These are phyloP conservation scores for Nomia melanderi DNA, from an alignment of 1,140 invertebrate species.

Conservation along the genomic window DNA sequence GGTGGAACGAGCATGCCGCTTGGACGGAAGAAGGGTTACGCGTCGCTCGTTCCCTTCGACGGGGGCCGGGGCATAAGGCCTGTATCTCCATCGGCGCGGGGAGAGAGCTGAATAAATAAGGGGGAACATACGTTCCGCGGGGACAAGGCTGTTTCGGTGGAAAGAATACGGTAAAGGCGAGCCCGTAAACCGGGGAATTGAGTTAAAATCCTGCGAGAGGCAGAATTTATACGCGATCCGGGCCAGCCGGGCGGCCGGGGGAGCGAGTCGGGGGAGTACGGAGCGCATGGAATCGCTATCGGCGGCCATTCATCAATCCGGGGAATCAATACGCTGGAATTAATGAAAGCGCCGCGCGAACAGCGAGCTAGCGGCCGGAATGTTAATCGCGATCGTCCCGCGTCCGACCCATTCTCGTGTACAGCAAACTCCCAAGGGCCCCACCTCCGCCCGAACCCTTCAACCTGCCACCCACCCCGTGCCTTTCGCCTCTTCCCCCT, in stretches of 20 bases:
- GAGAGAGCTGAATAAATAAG: slow-evolving; percentile 7
- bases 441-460: slow-evolving; percentile 55
- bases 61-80: slow-evolving; percentile 17
- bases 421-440: slow-evolving; percentile 78
- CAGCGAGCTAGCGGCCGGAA: slow-evolving; percentile 81
- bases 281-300: slow-evolving; percentile 80
- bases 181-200: slow-evolving; percentile 68
- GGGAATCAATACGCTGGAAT: slow-evolving; percentile 82
- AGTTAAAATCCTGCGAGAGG: slow-evolving; percentile 73
- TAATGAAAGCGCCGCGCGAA: slow-evolving; percentile 82
- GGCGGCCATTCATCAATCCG: slow-evolving; percentile 81
- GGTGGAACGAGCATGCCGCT: not conserved
- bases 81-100: slow-evolving; percentile 7
- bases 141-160: slow-evolving; percentile 22
- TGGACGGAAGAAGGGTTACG: slow-evolving; percentile 11
- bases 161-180: slow-evolving; percentile 54
- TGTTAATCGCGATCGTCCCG: slow-evolving; percentile 82
- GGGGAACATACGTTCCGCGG: slow-evolving; percentile 17
- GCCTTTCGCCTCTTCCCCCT: no score
- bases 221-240: slow-evolving; percentile 74
- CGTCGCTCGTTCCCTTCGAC: slow-evolving; percentile 3
- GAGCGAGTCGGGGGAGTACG: slow-evolving; percentile 67
- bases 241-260: slow-evolving; percentile 50
- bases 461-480: slow-evolving; percentile 34
- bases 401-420: slow-evolving; percentile 76